A percentile compares a stretch with the other conserved stretches of the same genome.
Conservation (phyloP, 2,797 vertebrate species). For the Gallirallus australis region DNA sequence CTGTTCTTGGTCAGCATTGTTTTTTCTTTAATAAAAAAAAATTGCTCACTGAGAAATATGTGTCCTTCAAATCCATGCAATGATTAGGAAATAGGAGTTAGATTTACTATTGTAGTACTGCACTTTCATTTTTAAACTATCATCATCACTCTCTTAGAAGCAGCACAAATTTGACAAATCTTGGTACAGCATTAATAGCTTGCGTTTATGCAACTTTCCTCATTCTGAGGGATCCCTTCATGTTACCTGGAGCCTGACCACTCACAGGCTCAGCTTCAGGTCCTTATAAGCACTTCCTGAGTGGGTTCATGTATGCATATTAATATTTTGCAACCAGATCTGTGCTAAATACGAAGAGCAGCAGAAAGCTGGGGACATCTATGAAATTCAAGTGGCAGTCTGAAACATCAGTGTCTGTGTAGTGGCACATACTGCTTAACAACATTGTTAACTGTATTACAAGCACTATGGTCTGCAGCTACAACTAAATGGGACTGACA, state of each 20-base stretch:
- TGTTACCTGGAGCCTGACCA: neutral
- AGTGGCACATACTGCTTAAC: neutral
- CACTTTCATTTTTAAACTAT: slow-evolving; percentile 35
- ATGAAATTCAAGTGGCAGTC: neutral
- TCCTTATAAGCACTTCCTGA: neutral
- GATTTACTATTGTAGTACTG: neutral
- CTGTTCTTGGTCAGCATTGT: slow-evolving; percentile 21
- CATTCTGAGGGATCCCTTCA: neutral
- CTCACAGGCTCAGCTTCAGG: neutral
- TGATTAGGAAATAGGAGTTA: slow-evolving; percentile 22
- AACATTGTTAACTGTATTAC: neutral
- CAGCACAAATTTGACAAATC: neutral
- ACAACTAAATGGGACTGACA: neutral
- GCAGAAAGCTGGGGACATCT: neutral
- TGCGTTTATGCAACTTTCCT: neutral
- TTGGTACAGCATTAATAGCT: neutral
- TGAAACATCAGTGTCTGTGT: neutral
- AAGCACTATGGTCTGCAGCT: neutral
- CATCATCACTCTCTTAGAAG: neutral
- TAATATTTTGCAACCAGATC: neutral
- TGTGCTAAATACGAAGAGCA: neutral
- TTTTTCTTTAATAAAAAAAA: slow-evolving; percentile 25
- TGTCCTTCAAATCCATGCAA: slow-evolving; percentile 21
- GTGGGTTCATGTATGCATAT: neutral
- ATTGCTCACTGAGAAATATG: slow-evolving; percentile 9